Evolutionary conservation across 2,888 invertebrate genomes (phyloP).

Genomic region (Cephus spinipes): DNA sequence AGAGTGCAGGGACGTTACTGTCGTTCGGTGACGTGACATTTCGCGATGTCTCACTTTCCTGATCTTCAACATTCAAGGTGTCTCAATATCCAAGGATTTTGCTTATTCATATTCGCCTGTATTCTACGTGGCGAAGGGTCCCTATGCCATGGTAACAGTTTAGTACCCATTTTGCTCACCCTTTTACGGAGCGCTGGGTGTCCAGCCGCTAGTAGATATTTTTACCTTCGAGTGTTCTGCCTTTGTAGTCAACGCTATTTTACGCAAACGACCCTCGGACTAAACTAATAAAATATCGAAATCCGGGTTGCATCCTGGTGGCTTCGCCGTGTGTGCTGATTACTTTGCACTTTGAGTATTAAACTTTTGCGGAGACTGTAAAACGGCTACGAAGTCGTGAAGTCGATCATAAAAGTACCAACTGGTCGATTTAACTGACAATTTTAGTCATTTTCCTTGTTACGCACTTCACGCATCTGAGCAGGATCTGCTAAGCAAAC

Average conservation of each 20-base stretch:
- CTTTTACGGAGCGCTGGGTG: background rate
- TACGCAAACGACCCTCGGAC: background rate
- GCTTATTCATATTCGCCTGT: background rate
- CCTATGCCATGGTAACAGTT: background rate
- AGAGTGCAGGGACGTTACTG: slow-evolving; percentile 13
- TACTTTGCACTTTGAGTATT: background rate
- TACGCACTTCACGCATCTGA: background rate
- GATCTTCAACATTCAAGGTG: background rate
- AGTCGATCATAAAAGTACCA: background rate
- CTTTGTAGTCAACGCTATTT: background rate
- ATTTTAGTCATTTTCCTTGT: background rate
- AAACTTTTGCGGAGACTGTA: background rate
- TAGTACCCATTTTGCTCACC: background rate
- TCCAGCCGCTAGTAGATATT: background rate
- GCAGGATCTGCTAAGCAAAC: background rate
- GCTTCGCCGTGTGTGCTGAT: background rate
- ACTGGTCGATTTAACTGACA: background rate
- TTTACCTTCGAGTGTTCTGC: background rate
- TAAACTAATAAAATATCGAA: background rate
- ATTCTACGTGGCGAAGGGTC: background rate
- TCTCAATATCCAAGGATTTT: background rate
- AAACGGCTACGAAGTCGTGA: background rate
- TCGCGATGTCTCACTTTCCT: background rate
- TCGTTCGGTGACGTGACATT: background rate
- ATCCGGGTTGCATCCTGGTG: background rate